Evolutionary conservation across 2,888 invertebrate species (phyloP), one percentile per base, ranked within the genome.

Genomic region (Lasioglossum marginatum): DNA sequence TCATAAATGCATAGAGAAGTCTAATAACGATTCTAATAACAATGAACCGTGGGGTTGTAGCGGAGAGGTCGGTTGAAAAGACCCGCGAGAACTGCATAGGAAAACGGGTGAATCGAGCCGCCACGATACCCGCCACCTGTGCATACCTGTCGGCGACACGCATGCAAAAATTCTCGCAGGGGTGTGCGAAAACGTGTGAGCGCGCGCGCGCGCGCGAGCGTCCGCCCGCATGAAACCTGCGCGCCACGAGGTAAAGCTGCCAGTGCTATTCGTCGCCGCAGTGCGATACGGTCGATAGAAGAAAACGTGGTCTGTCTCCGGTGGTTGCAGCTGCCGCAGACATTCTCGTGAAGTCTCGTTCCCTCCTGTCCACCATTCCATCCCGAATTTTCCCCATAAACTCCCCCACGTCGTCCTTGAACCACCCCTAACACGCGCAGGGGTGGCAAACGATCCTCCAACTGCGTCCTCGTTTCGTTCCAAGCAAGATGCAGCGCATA

Each of bases 251-350:
- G 92, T 89, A 74, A 89, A 76, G 66, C 79, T 83, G 88, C 79
- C 90, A 87, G 87, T 88, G 86, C 88, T 86, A 90, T 91, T 89
- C 89, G 89, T 90, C 90, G 90, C 82, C 92, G 92, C 92, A 92
- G 89, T 92, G 92, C 92, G 92, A 92, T 92, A 92, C 92, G 92
- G 92, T 92, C 92, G 92, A 92, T 92, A 92, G 90, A 84, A 75
- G 88, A 88, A 86, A 82, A 88, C 88, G 86, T 87, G 82, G 87
- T 73, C 73, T 77, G 81, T 78, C 85, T 82, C 82, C 82, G 83
- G 89, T 88, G 87, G 87, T 89, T 90, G 85, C 86, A 87, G 86
- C 83, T 80, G 83, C 85, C 83, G 83, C 89, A 82, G 80, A 73
- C 73, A 83, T 75, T 63, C 77, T 71, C 75, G 83, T 81, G 81